These are phyloP conservation scores for Mobula hypostoma DNA, from an alignment of 2,113 vertebrate species.

Conservation along the genomic window DNA sequence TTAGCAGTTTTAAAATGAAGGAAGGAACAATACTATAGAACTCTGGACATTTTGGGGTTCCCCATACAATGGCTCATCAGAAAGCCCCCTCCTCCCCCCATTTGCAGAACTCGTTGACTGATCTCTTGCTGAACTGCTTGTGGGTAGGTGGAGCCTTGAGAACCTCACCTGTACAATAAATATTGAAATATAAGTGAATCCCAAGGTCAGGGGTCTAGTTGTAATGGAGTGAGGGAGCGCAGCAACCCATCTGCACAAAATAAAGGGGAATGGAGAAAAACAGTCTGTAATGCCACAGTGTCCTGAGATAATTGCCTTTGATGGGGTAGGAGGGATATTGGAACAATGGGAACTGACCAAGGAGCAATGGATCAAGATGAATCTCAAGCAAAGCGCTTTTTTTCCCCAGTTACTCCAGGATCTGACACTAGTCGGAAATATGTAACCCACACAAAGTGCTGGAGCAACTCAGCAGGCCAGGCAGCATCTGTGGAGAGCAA, in stretches of 20 bases:
- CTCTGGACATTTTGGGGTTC: not conserved
- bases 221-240: not conserved
- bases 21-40: not conserved
- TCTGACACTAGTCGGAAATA: no score
- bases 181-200: not conserved
- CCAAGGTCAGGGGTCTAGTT: not conserved
- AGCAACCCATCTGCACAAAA: not conserved
- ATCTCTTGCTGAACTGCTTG: not conserved
- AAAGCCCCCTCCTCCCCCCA: not conserved
- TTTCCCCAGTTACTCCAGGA: no score
- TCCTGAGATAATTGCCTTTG: no score
- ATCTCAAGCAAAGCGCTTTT: no score
- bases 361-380: no score
- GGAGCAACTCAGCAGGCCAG: no score
- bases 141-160: not conserved
- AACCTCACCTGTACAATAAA: no score
- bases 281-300: not conserved
- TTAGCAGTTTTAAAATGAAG: not conserved
- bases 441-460: no score
- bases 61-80: not conserved
- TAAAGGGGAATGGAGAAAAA: no score
- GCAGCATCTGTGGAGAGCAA: no score
- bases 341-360: no score
- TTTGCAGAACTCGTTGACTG: not conserved
- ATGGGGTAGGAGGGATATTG: not conserved